A percentile compares a stretch with the other conserved stretches of the same genome.
Conservation (phyloP, 2,113 vertebrate genomes). For the Upupa epops region DNA sequence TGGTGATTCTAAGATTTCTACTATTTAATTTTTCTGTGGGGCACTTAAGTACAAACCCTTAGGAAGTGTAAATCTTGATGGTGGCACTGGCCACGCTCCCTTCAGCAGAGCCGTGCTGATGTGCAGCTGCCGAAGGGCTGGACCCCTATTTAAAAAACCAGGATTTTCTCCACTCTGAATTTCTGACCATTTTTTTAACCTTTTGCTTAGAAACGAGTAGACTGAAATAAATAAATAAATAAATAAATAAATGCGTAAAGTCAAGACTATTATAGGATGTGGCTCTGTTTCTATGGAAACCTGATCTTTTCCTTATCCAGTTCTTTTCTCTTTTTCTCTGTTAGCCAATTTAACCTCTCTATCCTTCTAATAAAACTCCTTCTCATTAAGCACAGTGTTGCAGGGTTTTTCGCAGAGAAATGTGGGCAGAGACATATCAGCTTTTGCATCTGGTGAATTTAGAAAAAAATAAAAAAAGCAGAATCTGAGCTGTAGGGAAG, state of each 20-base stretch:
- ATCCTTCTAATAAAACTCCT: constrained; percentile 65
- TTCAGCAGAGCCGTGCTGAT: not conserved
- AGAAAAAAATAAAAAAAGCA: not conserved
- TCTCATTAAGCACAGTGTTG: constrained; percentile 61
- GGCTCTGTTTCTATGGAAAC: constrained; percentile 67
- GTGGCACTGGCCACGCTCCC: not conserved
- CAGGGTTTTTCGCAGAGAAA: constrained; percentile 53
- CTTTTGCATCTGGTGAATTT: constrained; percentile 38
- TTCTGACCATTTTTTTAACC: not conserved
- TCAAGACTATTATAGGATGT: constrained; percentile 55
- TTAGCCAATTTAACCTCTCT: constrained; percentile 64
- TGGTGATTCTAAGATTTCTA: too few relatives aligned
- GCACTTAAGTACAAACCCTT: not conserved
- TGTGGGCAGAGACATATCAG: constrained; percentile 50
- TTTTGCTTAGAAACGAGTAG: not conserved
- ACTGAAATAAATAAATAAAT: constrained; percentile 40
- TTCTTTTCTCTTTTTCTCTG: constrained; percentile 52
- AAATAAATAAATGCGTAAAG: constrained; percentile 36
- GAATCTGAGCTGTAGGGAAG: not conserved
- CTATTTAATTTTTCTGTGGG: not conserved
- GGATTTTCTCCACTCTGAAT: not conserved
- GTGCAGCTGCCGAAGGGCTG: not conserved
- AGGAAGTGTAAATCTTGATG: not conserved
- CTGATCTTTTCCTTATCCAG: constrained; percentile 48
- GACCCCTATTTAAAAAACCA: not conserved